phyloP scores from a whole-genome alignment of 2,888 invertebrate species.

The Deilephila elpenor region DNA sequence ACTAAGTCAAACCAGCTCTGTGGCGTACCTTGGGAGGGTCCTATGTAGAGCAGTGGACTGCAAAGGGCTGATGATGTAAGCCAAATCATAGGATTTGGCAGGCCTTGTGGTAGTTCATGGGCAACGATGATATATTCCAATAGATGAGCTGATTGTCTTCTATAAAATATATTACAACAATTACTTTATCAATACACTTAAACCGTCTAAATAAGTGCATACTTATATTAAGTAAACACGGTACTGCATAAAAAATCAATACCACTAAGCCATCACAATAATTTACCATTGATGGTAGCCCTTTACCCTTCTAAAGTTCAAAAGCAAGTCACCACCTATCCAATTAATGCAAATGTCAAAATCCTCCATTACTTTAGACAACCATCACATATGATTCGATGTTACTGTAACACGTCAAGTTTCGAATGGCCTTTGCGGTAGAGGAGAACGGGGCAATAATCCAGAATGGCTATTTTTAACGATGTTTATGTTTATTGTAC shows the following conservation, averaged over 20 bases:
- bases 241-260: slow-evolving; percentile 15
- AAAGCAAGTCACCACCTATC: slow-evolving; percentile 25
- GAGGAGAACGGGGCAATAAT: neutral
- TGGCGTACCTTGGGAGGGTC: too few species aligned
- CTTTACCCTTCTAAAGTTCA: slow-evolving; percentile 20
- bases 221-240: neutral
- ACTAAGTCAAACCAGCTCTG: too few species aligned
- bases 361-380: slow-evolving; percentile 20
- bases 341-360: slow-evolving; percentile 28
- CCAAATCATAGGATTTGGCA: too few species aligned
- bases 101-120: too few species aligned
- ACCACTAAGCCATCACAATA: slow-evolving; percentile 4
- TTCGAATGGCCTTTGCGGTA: slow-evolving; percentile 10
- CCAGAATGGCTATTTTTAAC: neutral
- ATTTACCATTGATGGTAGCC: slow-evolving; percentile 17
- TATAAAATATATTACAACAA: too few species aligned
- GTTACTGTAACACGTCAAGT: slow-evolving; percentile 13
- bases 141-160: too few species aligned
- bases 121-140: too few species aligned
- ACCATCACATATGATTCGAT: slow-evolving; percentile 16
- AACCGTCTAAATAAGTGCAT: neutral
- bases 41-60: too few species aligned
- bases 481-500: too few species aligned
- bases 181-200: neutral
- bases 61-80: too few species aligned